Conservation (phyloP, 1,140 invertebrate species). For the Chionoecetes opilio region DNA sequence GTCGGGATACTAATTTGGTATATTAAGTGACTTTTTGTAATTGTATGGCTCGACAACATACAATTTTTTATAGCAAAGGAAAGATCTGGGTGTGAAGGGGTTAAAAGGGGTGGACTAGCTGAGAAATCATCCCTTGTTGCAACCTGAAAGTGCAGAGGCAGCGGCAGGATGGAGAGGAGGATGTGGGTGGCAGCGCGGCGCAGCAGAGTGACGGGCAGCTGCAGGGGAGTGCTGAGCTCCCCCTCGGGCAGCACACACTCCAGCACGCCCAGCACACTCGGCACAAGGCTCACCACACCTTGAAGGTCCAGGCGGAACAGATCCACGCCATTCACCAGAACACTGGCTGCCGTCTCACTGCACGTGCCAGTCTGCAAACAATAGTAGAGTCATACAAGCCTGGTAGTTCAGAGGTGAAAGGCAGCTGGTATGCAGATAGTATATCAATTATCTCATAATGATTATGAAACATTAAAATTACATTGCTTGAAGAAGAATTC, state of each 20-base stretch:
- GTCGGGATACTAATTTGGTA: no score
- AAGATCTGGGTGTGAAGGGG: not conserved
- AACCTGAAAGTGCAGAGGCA: conserved; percentile 93
- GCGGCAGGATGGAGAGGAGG: conserved; percentile 93
- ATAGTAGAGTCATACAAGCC: no score
- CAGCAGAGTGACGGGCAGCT: conserved; percentile 86
- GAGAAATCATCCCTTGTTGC: not conserved
- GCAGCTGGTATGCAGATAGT: no score
- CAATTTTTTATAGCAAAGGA: not conserved
- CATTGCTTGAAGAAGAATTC: no score
- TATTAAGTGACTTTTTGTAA: no score
- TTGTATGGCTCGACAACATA: no score
- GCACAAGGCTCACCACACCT: conserved; percentile 95
- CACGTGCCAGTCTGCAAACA: conserved; percentile 70
- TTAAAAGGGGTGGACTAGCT: conserved; percentile 50
- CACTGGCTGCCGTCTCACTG: conserved; percentile 90
- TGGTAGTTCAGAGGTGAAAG: no score
- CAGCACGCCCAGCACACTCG: conserved; percentile 93
- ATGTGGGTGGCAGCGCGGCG: conserved; percentile 95
- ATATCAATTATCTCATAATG: no score
- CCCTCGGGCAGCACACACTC: conserved; percentile 92
- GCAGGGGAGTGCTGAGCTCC: conserved; percentile 52
- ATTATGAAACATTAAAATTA: no score
- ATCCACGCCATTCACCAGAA: conserved; percentile 92
- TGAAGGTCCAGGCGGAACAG: conserved; percentile 95